Percentiles rank a stretch among this genome's conserved stretches.
These are phyloP conservation scores for Subacronicta megacephala DNA, from an alignment of 2,888 invertebrate genomes.

Conservation along the genomic window DNA sequence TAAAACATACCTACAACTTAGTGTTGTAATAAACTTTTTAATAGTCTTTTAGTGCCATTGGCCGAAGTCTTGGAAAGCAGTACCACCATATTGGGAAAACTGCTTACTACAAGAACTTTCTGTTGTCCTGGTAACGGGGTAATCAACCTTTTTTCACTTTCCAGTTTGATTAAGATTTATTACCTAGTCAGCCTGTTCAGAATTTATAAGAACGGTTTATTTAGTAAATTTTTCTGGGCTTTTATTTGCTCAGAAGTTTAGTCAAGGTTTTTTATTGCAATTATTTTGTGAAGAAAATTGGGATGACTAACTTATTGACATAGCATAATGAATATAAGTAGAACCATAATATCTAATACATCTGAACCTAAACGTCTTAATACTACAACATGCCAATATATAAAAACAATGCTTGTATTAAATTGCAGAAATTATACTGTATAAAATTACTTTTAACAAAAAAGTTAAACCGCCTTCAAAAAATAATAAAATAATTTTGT, in stretches of 20 bases:
- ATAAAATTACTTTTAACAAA: no score
- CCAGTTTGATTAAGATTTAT: conserved; percentile 23
- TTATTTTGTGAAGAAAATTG: not conserved
- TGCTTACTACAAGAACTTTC: conserved; percentile 68
- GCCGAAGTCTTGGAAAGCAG: conserved; percentile 69
- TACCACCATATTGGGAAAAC: conserved; percentile 67
- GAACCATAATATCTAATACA: no score
- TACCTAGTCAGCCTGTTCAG: not conserved
- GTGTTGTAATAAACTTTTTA: conserved; percentile 33
- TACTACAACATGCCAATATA: no score
- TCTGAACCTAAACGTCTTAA: no score
- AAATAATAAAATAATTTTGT: no score
- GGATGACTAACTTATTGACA: no score
- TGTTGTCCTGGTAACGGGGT: conserved; percentile 70
- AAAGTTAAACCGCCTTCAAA: no score
- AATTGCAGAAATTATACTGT: no score
- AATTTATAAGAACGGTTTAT: conserved; percentile 9
- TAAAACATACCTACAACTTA: conserved; percentile 23
- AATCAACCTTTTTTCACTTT: conserved; percentile 36
- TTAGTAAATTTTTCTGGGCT: conserved; percentile 12
- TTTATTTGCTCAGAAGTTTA: conserved; percentile 17
- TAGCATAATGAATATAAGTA: no score
- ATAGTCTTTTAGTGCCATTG: conserved; percentile 48
- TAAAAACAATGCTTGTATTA: no score
- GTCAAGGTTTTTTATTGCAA: conserved; percentile 8